Conservation (phyloP, 2,113 vertebrate species). For the Genyomyrus donnyi region DNA sequence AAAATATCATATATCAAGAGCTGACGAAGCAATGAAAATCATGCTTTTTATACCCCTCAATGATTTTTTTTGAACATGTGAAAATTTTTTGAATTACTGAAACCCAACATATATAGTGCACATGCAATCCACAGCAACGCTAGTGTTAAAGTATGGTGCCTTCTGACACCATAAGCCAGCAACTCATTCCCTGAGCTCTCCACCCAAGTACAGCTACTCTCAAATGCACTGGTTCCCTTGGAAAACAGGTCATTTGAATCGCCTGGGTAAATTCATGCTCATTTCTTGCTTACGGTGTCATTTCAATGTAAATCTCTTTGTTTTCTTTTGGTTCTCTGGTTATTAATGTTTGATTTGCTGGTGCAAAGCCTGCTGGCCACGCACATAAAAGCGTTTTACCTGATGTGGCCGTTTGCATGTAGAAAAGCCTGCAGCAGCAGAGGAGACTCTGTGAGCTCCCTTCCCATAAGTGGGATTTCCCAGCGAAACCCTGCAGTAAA, state of each 20-base stretch:
- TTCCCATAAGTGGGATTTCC: neutral
- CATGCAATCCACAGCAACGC: neutral
- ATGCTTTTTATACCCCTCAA: neutral
- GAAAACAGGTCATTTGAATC: neutral
- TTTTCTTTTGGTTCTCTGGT: neutral
- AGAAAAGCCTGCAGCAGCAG: neutral
- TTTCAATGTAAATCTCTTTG: neutral
- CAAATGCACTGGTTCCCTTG: neutral
- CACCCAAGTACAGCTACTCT: neutral
- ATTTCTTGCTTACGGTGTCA: neutral
- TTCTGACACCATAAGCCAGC: neutral
- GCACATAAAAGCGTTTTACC: neutral
- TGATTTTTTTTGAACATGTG: neutral
- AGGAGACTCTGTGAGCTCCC: neutral
- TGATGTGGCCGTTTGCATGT: neutral
- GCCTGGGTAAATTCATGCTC: neutral
- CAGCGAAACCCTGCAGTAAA: neutral
- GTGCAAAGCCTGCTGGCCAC: neutral
- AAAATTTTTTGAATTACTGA: no score
- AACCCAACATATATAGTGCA: neutral
- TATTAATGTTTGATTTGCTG: constrained; percentile 10
- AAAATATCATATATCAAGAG: neutral
- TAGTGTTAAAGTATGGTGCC: neutral
- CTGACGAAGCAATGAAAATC: neutral
- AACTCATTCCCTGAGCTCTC: neutral